A percentile compares a stretch with the other conserved stretches of the same genome.
phyloP scores from a whole-genome alignment of 2,888 invertebrate genomes.

The Polydrusus tereticollis region DNA sequence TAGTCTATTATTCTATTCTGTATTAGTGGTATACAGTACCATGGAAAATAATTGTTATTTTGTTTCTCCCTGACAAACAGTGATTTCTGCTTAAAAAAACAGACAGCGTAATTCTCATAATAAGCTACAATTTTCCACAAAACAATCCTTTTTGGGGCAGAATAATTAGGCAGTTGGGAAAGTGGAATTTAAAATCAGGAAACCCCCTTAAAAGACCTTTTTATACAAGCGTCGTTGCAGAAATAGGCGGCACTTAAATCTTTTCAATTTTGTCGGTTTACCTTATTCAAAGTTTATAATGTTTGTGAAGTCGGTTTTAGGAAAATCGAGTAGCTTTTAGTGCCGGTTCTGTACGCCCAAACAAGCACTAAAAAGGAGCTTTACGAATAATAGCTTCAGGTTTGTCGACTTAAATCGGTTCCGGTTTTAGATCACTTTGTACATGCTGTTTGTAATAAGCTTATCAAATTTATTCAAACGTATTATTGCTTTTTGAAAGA shows the following conservation, averaged over 20 bases:
- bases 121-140: background rate
- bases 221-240: constrained; percentile 8
- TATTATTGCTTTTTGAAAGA: background rate
- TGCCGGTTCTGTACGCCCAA: constrained; percentile 11
- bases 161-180: constrained; percentile 14
- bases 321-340: constrained; percentile 6
- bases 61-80: background rate
- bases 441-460: background rate
- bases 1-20: no score
- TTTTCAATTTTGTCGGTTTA: constrained; percentile 28
- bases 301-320: constrained; percentile 7
- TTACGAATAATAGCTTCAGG: constrained; percentile 1
- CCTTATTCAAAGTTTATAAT: constrained; percentile 21
- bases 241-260: constrained; percentile 19
- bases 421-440: background rate
- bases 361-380: constrained; percentile 1
- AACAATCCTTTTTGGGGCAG: background rate
- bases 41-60: no score
- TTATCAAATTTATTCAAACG: background rate
- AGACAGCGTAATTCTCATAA: background rate
- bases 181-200: constrained; percentile 9
- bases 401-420: background rate
- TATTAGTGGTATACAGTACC: no score
- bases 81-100: background rate
- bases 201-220: constrained; percentile 1